These are phyloP conservation scores for Lepisosteus oculatus DNA, from an alignment of 2,113 vertebrate genomes.

Conservation along the genomic window DNA sequence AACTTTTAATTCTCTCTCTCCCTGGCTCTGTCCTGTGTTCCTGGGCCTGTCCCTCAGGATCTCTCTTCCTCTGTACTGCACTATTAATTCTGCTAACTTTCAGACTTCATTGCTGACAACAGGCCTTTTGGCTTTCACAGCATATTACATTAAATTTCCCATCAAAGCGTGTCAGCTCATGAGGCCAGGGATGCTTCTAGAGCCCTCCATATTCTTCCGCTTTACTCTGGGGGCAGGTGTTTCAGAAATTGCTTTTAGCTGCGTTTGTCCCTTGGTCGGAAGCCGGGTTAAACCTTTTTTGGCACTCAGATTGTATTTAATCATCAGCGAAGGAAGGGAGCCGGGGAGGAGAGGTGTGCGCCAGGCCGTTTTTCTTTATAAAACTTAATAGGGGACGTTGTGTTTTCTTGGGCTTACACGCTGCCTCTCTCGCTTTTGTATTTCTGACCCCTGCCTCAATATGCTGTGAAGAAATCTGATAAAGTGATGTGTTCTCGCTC, in stretches of 20 bases:
- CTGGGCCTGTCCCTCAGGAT: conserved; percentile 68
- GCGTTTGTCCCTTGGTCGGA: conserved; percentile 65
- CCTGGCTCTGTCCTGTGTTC: conserved; percentile 53
- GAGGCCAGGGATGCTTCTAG: conserved; percentile 70
- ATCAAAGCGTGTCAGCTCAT: conserved; percentile 75
- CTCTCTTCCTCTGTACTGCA: conserved; percentile 68
- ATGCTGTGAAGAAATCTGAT: conserved; percentile 66
- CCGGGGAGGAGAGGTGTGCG: conserved; percentile 34
- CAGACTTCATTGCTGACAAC: conserved; percentile 83
- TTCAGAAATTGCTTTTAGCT: conserved; percentile 89
- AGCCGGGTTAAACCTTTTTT: conserved; percentile 57
- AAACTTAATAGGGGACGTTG: conserved; percentile 64
- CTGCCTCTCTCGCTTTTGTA: conserved; percentile 46
- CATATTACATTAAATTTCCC: conserved; percentile 80
- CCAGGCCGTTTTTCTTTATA: conserved; percentile 60
- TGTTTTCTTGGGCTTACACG: conserved; percentile 66
- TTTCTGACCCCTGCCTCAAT: conserved; percentile 60
- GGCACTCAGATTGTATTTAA: conserved; percentile 55
- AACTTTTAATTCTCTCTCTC: conserved; percentile 41
- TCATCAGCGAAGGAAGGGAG: conserved; percentile 55
- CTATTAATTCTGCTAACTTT: conserved; percentile 79
- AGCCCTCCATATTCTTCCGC: conserved; percentile 68
- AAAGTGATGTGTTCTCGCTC: conserved; percentile 56
- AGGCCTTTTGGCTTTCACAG: conserved; percentile 74
- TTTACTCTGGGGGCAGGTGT: conserved; percentile 79